phyloP scores from a whole-genome alignment of 2,888 invertebrate genomes.

The Lamproptera curius region DNA sequence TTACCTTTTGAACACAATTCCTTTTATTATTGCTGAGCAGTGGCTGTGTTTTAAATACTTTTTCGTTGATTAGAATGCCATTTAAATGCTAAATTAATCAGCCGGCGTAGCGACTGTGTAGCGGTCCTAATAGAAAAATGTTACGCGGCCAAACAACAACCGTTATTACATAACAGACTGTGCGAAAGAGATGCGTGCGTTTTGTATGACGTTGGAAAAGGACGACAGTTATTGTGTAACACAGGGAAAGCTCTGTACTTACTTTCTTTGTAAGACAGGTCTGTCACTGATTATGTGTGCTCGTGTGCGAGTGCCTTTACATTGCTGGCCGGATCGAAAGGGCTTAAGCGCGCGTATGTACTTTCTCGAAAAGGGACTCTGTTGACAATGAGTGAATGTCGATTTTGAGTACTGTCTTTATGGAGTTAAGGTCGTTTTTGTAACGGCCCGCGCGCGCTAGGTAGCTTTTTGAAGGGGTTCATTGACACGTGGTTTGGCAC shows the following conservation, averaged over 20 bases:
- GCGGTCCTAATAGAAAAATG: conserved; percentile 67
- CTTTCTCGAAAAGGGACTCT: conserved; percentile 58
- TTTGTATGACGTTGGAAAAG: conserved; percentile 43
- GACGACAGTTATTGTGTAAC: conserved; percentile 68
- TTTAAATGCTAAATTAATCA: conserved; percentile 41
- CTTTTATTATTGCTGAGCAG: no score
- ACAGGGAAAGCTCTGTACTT: conserved; percentile 72
- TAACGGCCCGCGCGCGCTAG: conserved; percentile 32
- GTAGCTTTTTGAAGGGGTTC: conserved; percentile 64
- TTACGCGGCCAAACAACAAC: conserved; percentile 71
- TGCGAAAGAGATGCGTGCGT: conserved; percentile 42
- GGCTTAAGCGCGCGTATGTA: conserved; percentile 49
- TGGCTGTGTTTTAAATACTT: no score
- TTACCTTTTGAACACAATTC: no score
- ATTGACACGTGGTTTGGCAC: conserved; percentile 73
- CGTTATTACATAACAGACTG: conserved; percentile 75
- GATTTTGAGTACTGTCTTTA: conserved; percentile 39
- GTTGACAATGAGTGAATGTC: conserved; percentile 34
- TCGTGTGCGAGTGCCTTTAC: conserved; percentile 62
- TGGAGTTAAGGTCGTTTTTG: conserved; percentile 43
- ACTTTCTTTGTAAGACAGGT: conserved; percentile 61
- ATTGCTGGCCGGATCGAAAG: conserved; percentile 58
- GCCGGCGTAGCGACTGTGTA: conserved; percentile 40
- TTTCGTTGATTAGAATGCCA: no score
- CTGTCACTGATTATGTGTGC: conserved; percentile 39